Base-by-base conservation (phyloP, 2,797 vertebrate genomes). In the Fundulus diaphanus region DNA sequence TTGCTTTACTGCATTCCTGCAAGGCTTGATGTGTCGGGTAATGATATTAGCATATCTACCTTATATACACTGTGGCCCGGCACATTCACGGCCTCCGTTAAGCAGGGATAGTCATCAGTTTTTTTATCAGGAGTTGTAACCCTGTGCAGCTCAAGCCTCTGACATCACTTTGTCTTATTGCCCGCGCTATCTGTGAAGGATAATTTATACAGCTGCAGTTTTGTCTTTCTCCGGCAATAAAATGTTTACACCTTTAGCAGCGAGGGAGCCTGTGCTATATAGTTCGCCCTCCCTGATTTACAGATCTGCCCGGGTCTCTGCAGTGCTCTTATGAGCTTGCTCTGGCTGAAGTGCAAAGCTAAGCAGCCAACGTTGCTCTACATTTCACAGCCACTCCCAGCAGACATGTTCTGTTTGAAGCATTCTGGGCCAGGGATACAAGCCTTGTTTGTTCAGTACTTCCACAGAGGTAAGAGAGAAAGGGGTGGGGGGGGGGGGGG, bases 381-480 rank as follows among this genome's bases (percentile, higher is more conserved):
- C 90, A 95, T 95, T 95, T 95, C 93, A 91, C 90, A 94, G 91
- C 91, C 87, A 90, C 92, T 96, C 95, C 95, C 95, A 93, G 87
- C 92, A 95, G 95, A 94, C 92, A 91, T 88, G 87, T 91, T 88
- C 92, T 95, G 94, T 95, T 96, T 95, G 95, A 95, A 95, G 94
- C 93, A 90, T 94, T 96, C 94, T 94, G 92, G 94, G 94, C 93
- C 93, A 94, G 93, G 91, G 93, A 95, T 94, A 91, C 92, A 93
- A 92, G 92, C 87, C 92, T 92, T 94, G 94, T 96, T 95, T 96
- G 94, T 95, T 94, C 90, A 92, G 91, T 93, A 85, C 91, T 93
- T 92, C 91, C 92, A 88, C 78, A 85, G 76, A 83, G 75, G 65
- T 42, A 24, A 29, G 24, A 40, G 52, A 57, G 31, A 20, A 33